Evolutionary conservation across 2,797 vertebrate species (phyloP).

Genomic region (Poliocrania exsul): DNA sequence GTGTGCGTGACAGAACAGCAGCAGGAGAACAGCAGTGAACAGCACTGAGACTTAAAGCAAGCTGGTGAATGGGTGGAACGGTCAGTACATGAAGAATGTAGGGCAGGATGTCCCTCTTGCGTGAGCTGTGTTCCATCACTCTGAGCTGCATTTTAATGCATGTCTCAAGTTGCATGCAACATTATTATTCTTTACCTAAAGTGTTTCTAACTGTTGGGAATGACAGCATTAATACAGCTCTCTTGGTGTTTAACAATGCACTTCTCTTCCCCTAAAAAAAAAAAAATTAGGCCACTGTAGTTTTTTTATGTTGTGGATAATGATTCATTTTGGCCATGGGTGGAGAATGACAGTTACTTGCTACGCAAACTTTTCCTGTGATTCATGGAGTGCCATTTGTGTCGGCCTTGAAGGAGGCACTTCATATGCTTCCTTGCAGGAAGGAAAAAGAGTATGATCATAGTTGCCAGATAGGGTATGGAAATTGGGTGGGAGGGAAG

Average conservation of each 20-base stretch:
- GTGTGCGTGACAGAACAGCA: background rate
- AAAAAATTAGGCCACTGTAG: background rate
- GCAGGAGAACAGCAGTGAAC: background rate
- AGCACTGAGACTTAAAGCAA: background rate
- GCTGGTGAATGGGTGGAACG: background rate
- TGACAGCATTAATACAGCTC: background rate
- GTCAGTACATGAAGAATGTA: background rate
- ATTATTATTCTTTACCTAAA: background rate
- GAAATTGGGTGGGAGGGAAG: conserved; percentile 9
- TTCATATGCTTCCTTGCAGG: conserved; percentile 40
- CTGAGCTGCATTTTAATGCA: background rate
- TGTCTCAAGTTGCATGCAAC: background rate
- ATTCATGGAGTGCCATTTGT: conserved; percentile 59
- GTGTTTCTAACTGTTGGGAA: background rate
- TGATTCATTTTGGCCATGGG: conserved; percentile 61
- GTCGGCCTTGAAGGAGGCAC: conserved; percentile 49
- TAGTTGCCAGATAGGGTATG: conserved; percentile 23
- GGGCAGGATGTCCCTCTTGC: background rate
- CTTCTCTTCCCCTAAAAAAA: background rate
- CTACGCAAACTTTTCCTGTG: conserved; percentile 65
- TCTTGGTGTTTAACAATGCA: background rate
- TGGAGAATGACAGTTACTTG: conserved; percentile 61
- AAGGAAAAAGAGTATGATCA: conserved; percentile 44
- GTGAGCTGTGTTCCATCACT: background rate
- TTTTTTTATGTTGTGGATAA: conserved; percentile 28